Evolutionary conservation across 2,888 invertebrate species (phyloP), one percentile per base, ranked within the genome.

Genomic region (Cosmia trapezina): DNA sequence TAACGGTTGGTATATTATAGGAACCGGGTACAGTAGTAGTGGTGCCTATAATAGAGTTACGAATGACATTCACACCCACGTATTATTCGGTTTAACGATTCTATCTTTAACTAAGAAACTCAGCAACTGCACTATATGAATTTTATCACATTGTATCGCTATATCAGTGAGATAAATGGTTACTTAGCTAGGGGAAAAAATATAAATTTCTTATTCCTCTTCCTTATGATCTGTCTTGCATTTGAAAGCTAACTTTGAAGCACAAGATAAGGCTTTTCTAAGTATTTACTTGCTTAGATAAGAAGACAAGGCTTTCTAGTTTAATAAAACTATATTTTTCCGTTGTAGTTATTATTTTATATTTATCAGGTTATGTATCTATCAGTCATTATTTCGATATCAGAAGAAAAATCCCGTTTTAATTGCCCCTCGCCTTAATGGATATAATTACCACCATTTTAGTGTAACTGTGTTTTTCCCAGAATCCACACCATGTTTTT

Each of bases 1-100:
- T 68, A 43, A 45, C 45, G 45, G n/a, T 57, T 28, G 6, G 47
- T 56, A 17, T 22, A 41, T 28, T 7, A 33, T 56, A 63, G 47
- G 22, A 63, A 33, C 63, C 12, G 12, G 41, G 47, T 28, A 56
- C 47, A 11, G 66, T 12, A 57, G 66, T 37, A 66, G 33, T 68
- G 57, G 51, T 41, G 4, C 14, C 28, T 51, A 7, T 75, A 67
- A 76, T 59, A 51, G 57, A 57, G 49, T 67, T 37, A 76, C 77
- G 12, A 76, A 51, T 73, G 68, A 77, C 51, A 76, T 67, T 73
- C 56, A 73, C 56, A 19, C 69, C 59, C 41, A 53, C 78, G 51
- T 51, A n/a, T 47, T 45, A 51, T 47, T 19, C 14, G 12, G 33
- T 47, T 53, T 41, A 45, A 41, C 19, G 11, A 53, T 60, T 53